phyloP scores from a whole-genome alignment of 2,797 vertebrate genomes.

The Chromis chromis region DNA sequence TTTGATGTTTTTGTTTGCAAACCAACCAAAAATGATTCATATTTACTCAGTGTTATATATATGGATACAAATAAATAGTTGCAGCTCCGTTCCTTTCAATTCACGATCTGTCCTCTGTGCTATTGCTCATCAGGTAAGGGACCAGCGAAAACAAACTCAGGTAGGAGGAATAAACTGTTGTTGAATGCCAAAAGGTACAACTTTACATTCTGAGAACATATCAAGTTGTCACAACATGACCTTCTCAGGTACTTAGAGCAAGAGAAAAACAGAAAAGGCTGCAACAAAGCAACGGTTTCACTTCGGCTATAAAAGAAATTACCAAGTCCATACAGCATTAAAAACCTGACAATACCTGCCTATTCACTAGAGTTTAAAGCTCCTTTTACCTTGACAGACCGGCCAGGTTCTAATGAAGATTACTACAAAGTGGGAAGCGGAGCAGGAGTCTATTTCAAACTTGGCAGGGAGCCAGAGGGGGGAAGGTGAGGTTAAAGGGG shows the following conservation, averaged over 20 bases:
- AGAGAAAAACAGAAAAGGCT: constrained; percentile 5
- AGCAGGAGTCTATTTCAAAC: constrained; percentile 5
- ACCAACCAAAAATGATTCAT: too few relatives aligned
- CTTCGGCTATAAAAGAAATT: constrained; percentile 3
- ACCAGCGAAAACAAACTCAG: constrained; percentile 16
- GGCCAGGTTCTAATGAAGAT: constrained; percentile 24
- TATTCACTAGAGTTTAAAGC: neutral
- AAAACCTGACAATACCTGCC: constrained; percentile 1
- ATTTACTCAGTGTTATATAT: too few relatives aligned
- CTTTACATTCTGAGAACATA: constrained; percentile 36
- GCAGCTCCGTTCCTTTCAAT: neutral
- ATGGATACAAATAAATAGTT: neutral
- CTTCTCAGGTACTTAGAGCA: constrained; percentile 11
- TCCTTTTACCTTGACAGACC: constrained; percentile 1
- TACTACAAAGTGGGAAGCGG: neutral
- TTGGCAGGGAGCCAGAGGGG: constrained; percentile 32
- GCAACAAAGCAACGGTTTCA: neutral
- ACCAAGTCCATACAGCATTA: neutral
- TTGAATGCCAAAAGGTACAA: constrained; percentile 34
- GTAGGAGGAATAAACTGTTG: constrained; percentile 15
- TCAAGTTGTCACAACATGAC: constrained; percentile 31
- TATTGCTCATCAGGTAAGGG: constrained; percentile 6
- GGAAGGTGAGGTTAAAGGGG: constrained; percentile 47
- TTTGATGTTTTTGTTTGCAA: neutral
- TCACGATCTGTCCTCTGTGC: neutral